Percentiles rank a stretch among this genome's conserved stretches.
phyloP scores from a whole-genome alignment of 2,113 vertebrate genomes.

The Monopterus albus region DNA sequence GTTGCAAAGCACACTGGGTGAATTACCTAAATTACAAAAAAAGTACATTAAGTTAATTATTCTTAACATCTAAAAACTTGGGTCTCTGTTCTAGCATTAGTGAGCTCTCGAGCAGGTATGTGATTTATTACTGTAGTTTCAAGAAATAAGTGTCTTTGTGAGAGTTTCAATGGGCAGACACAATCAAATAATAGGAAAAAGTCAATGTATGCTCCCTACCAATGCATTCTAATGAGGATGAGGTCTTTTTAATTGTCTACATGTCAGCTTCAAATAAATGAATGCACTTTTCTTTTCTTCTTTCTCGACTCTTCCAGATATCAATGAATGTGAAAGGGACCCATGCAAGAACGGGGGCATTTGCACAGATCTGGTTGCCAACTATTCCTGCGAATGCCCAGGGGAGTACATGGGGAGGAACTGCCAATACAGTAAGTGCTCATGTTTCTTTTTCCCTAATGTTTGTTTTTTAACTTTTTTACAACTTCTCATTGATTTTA shows the following conservation, averaged over 20 bases:
- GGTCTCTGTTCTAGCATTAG: conserved; percentile 10
- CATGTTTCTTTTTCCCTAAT: conserved; percentile 16
- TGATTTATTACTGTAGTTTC: conserved; percentile 66
- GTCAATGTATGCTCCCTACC: conserved; percentile 59
- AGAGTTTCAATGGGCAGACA: conserved; percentile 38
- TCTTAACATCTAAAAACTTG: conserved; percentile 6
- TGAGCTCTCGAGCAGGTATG: conserved; percentile 21
- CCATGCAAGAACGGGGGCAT: conserved; percentile 97
- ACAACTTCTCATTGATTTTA: conserved; percentile 1
- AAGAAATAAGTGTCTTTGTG: conserved; percentile 40
- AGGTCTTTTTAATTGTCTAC: conserved; percentile 60
- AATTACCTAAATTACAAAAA: conserved; percentile 2
- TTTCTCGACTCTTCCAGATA: conserved; percentile 83
- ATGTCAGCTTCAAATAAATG: conserved; percentile 53
- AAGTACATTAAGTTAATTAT: conserved; percentile 20
- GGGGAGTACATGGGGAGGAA: conserved; percentile 99
- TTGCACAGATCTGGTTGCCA: conserved; percentile 95
- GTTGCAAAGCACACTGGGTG: not conserved
- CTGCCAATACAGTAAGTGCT: conserved; percentile 95
- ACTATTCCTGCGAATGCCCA: conserved; percentile 98
- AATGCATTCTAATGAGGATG: conserved; percentile 70
- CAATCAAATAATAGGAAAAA: conserved; percentile 60
- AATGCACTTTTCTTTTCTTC: conserved; percentile 30
- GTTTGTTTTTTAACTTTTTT: conserved; percentile 25
- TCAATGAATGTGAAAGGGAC: conserved; percentile 95